phyloP scores from a whole-genome alignment of 2,888 invertebrate genomes.

The Athripsodes cinereus region DNA sequence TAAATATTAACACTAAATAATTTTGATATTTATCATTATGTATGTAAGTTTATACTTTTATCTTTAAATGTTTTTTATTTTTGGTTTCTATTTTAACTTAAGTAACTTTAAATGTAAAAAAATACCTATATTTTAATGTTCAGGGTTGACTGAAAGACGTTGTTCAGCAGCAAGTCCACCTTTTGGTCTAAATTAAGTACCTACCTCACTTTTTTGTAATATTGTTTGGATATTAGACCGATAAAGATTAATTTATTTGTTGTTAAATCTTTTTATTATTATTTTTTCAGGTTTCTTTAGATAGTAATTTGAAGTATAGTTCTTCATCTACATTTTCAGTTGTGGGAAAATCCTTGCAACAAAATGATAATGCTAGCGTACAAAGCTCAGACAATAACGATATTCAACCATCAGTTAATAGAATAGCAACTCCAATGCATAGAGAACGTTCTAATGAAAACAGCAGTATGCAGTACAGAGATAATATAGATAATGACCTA shows the following conservation, averaged over 20 bases:
- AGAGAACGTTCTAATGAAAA: slow-evolving; percentile 4
- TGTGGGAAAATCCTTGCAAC: slow-evolving; percentile 13
- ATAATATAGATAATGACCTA: slow-evolving; percentile 44
- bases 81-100: background rate
- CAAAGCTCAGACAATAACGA: slow-evolving; percentile 1
- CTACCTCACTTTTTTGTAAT: background rate
- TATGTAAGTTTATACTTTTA: background rate
- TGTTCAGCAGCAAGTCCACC: too few species aligned
- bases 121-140: too few species aligned
- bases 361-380: background rate
- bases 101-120: background rate
- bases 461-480: slow-evolving; percentile 27
- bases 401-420: background rate
- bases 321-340: slow-evolving; percentile 16
- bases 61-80: background rate
- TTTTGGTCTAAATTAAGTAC: background rate
- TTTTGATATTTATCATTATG: background rate
- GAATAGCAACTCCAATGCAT: background rate
- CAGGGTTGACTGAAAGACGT: too few species aligned
- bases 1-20: background rate
- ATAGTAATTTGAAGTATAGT: slow-evolving; percentile 12
- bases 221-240: too few species aligned
- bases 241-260: background rate
- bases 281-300: slow-evolving; percentile 7
- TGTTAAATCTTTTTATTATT: background rate